Base-by-base conservation (phyloP, 2,113 vertebrate species). In the Poeciliopsis turrubarensis region DNA sequence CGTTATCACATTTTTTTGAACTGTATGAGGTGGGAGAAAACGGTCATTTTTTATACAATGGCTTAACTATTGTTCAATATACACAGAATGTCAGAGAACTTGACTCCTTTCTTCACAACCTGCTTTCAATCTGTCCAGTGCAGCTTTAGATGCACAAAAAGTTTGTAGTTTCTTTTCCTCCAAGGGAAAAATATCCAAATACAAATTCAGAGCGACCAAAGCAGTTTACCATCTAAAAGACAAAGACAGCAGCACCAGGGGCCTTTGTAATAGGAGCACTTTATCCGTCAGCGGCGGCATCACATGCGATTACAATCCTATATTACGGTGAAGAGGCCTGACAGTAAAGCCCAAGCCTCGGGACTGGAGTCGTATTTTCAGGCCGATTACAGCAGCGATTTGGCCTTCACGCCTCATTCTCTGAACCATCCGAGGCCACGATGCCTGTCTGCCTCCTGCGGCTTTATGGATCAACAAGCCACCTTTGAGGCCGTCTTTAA, bases 361-460 rank as follows among this genome's bases (percentile, higher is more conserved):
- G 60, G 72, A 70, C 78, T 44, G 32, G 25, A 70, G 60, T 70
- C 34, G 74, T 51, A 72, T 65, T 78, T 78, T 70, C 61, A 65
- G 75, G 31, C 31, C 32, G 75, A 77, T 57, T 65, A 66, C 27
- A 39, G 51, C 22, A n/a, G 34, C 51, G 22, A 66, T 71, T 71
- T 71, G 69, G 68, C 62, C 75, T 71, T 65, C 75, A 65, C 32
- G 41, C 68, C 67, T 17, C 61, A 68, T 65, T 63, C 75, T 57
- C 61, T 17, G 34, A n/a, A 41, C 62, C 10, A 19, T 25, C 31
- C 34, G 32, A 44, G 27, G 51, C 68, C 47, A 67, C 25, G 15
- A 39, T 4, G 62, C 27, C 76, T 34, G 67, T 32, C 22, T 17
- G 70, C 62, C 72, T 65, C 57, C 34, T 30, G 63, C 73, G 29